Conservation (phyloP, 2,113 vertebrate species). For the Sceloporus tristichus region DNA sequence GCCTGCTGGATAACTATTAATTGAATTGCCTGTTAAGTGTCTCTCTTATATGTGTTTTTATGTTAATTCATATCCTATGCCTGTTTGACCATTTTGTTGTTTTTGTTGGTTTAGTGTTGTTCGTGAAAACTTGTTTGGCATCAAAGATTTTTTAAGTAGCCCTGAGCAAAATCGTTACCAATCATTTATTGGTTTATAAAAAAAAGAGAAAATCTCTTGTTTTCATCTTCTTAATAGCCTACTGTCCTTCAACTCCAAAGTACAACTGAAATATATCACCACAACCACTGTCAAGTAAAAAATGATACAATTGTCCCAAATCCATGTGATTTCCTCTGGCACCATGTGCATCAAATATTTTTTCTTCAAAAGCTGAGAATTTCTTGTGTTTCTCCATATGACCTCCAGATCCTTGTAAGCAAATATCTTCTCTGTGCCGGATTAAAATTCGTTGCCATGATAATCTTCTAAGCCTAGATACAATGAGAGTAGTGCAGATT, state of each 20-base stretch:
- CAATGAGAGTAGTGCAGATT: constrained; percentile 42
- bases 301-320: constrained; percentile 94
- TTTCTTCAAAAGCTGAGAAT: constrained; percentile 91
- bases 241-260: constrained; percentile 84
- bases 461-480: constrained; percentile 87
- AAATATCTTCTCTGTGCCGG: constrained; percentile 92
- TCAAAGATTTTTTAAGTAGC: background rate
- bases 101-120: no score
- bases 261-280: constrained; percentile 91
- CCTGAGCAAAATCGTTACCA: background rate
- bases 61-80: no score
- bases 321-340: constrained; percentile 94
- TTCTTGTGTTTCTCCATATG: constrained; percentile 75
- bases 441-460: constrained; percentile 98
- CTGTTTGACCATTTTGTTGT: no score
- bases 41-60: no score
- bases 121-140: background rate
- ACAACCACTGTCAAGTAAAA: constrained; percentile 88
- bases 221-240: background rate
- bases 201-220: background rate
- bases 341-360: constrained; percentile 89
- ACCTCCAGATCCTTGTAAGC: constrained; percentile 72
- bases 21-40: no score
- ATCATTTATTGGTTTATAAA: constrained; percentile 35
- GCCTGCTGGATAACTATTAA: no score